Evolutionary conservation across 2,113 vertebrate species (phyloP), one percentile per base, ranked within the genome.

Genomic region (Siphamia tubifer): DNA sequence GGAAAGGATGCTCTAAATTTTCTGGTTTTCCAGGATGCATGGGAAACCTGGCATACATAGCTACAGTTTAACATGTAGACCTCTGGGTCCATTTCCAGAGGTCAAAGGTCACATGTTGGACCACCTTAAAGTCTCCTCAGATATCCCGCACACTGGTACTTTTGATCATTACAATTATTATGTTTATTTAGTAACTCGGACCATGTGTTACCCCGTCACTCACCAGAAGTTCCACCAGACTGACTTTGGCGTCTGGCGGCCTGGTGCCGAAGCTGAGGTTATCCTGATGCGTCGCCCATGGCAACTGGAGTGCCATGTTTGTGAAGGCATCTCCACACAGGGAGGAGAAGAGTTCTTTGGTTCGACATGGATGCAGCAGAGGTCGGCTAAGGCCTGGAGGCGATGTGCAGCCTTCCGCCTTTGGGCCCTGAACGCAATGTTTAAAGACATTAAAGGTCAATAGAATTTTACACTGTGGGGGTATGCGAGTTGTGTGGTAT

Each of bases 151-250:
- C n/a, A n/a, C n/a, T n/a, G n/a, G n/a, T n/a, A n/a, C n/a, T n/a
- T n/a, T n/a, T n/a, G n/a, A n/a, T n/a, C n/a, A n/a, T n/a, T n/a
- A n/a, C n/a, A n/a, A n/a, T n/a, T n/a, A n/a, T n/a, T n/a, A n/a
- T n/a, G n/a, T n/a, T n/a, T n/a, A n/a, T n/a, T n/a, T n/a, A n/a
- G n/a, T n/a, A n/a, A n/a, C n/a, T n/a, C n/a, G n/a, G n/a, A n/a
- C n/a, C n/a, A n/a, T n/a, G n/a, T n/a, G n/a, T n/a, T n/a, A n/a
- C 11, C 6, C 17, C 16, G 6, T 35, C 70, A 96, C 96, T 95
- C 84, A 99, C 98, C 80, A 98, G 94, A 68, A 98, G 94, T 85
- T 98, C 95, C 87, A 92, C 92, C 74, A 98, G 93, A 86, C 93
- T 98, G 65, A 35, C 16, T 38, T 90, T 91, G 9, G 79, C 79